Conservation (phyloP, 2,797 vertebrate species). For the Characodon lateralis region DNA sequence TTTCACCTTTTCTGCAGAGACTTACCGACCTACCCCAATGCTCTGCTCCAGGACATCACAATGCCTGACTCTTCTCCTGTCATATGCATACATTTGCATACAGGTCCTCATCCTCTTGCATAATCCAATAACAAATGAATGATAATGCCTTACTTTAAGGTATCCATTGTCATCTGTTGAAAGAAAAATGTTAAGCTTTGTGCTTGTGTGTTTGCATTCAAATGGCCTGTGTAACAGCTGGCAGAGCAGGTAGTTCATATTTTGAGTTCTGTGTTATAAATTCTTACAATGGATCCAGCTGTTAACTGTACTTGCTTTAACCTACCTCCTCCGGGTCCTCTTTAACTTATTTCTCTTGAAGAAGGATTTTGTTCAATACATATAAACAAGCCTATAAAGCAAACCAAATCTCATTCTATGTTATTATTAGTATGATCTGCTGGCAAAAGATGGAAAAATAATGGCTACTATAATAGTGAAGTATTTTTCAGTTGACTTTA, state of each 20-base stretch:
- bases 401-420: background rate
- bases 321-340: background rate
- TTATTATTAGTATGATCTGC: background rate
- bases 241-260: conserved; percentile 38
- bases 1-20: conserved; percentile 24
- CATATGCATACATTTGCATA: conserved; percentile 56
- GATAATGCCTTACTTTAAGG: conserved; percentile 34
- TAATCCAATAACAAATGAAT: conserved; percentile 59
- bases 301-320: conserved; percentile 9
- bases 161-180: conserved; percentile 34
- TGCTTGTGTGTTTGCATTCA: conserved; percentile 58
- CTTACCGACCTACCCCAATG: background rate
- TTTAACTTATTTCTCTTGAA: background rate
- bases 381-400: background rate
- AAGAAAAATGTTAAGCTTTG: conserved; percentile 37
- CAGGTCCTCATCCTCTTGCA: conserved; percentile 32
- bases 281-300: conserved; percentile 38
- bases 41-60: conserved; percentile 36
- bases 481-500: background rate
- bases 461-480: background rate
- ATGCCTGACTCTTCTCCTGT: conserved; percentile 34
- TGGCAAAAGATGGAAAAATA: background rate
- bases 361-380: background rate
- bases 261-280: conserved; percentile 29
- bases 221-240: conserved; percentile 48